Conservation (phyloP, 2,888 invertebrate species). For the Hypomecis punctinalis region DNA sequence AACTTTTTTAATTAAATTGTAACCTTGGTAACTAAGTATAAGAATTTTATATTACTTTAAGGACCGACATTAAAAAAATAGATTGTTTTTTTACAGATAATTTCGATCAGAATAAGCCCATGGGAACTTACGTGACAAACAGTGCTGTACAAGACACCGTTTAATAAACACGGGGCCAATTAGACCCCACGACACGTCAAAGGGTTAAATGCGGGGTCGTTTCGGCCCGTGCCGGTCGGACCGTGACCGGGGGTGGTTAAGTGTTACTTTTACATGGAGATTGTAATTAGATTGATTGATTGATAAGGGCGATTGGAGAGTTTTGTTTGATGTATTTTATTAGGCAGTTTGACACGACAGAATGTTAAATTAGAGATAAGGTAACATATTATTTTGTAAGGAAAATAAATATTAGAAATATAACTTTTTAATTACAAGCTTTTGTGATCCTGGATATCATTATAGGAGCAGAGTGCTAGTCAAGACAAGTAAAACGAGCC, state of each 20-base stretch:
- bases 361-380: neutral
- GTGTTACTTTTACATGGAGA: constrained; percentile 50
- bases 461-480: no score
- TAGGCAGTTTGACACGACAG: constrained; percentile 7
- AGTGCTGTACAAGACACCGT: constrained; percentile 65
- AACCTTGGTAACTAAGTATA: no score
- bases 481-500: no score
- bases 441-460: no score
- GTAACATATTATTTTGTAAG: neutral
- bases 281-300: constrained; percentile 45
- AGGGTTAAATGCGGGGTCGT: constrained; percentile 75
- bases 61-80: no score
- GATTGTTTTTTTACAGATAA: neutral
- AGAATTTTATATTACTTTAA: no score
- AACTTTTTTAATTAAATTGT: no score
- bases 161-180: constrained; percentile 77
- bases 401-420: no score
- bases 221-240: constrained; percentile 47
- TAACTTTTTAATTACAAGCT: no score
- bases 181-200: constrained; percentile 79
- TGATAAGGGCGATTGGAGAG: constrained; percentile 39
- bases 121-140: constrained; percentile 73
- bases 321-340: constrained; percentile 25
- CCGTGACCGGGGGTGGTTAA: constrained; percentile 47
- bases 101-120: constrained; percentile 57